Evolutionary conservation across 2,888 invertebrate species (phyloP), one percentile per base, ranked within the genome.

Genomic region (Aethes cnicana): DNA sequence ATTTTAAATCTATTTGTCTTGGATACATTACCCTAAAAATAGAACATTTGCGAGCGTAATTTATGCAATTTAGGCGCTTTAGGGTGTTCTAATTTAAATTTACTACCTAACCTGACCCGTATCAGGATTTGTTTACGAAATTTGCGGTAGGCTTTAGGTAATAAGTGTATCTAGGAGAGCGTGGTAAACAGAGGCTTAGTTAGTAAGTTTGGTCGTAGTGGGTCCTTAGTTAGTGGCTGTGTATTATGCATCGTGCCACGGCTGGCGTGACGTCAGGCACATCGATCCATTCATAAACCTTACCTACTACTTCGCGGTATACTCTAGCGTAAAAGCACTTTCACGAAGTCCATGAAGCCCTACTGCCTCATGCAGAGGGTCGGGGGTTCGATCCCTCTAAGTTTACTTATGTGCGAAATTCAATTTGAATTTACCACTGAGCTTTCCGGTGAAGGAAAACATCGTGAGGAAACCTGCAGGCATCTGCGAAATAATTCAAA

Each of bases 61-160:
- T 43, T 25, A 43, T 36, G 23, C 36, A 21, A 26, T 35, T 25
- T 32, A 9, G 26, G 28, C 35, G 35, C 14, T 37, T 23, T 16
- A 17, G 30, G 26, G 43, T 36, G 30, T 36, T 33, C 28, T 43
- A 44, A 50, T 50, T 44, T 23, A 44, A 44, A 44, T 50, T 50
- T 50, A 44, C 43, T 50, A n/a, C n/a, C n/a, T n/a, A 43, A 43
- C 30, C 30, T 28, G 50, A 44, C 50, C 43, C 43, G 37, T 30
- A 44, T 44, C 49, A 43, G 50, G 43, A 50, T 50, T 36, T 37
- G 50, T 37, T 44, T 50, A 50, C 50, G 36, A 37, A 50, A 50
- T 50, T 37, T 44, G 43, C 43, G 17, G 42, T 3, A n/a, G 36
- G 43, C n/a, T 44, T 44, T 23, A 9, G 25, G 23, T 50, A 36